These are phyloP conservation scores for Heliconius himera DNA, from an alignment of 1,140 invertebrate species.

Conservation along the genomic window DNA sequence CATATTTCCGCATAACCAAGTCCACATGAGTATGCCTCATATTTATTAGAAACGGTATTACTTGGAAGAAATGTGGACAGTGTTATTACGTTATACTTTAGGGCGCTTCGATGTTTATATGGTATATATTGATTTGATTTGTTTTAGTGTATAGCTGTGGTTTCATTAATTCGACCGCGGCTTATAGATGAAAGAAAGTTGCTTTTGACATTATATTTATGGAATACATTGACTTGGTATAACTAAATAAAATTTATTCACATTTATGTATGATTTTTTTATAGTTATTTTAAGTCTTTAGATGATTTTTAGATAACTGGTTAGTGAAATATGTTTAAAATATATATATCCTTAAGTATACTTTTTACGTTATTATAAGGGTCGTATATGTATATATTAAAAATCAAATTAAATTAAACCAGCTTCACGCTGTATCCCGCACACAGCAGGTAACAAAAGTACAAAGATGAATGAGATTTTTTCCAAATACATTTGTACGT, in stretches of 20 bases:
- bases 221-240: too few species aligned
- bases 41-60: conserved; percentile 23
- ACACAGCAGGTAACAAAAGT: too few species aligned
- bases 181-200: background rate
- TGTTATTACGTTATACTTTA: conserved; percentile 14
- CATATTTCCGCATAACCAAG: background rate
- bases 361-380: too few species aligned
- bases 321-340: too few species aligned
- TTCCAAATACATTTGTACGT: background rate
- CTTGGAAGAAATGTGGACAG: conserved; percentile 7
- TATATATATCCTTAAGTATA: too few species aligned
- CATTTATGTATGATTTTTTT: background rate
- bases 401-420: too few species aligned
- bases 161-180: background rate
- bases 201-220: background rate
- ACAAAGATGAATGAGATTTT: too few species aligned
- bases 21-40: conserved; percentile 2
- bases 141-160: background rate
- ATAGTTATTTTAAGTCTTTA: background rate
- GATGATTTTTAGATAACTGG: too few species aligned
- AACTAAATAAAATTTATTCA: background rate
- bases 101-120: background rate
- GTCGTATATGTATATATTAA: too few species aligned
- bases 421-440: too few species aligned
- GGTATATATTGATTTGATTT: conserved; percentile 3